These are phyloP conservation scores for Cebidichthys violaceus DNA, from an alignment of 2,113 vertebrate species.

Conservation along the genomic window DNA sequence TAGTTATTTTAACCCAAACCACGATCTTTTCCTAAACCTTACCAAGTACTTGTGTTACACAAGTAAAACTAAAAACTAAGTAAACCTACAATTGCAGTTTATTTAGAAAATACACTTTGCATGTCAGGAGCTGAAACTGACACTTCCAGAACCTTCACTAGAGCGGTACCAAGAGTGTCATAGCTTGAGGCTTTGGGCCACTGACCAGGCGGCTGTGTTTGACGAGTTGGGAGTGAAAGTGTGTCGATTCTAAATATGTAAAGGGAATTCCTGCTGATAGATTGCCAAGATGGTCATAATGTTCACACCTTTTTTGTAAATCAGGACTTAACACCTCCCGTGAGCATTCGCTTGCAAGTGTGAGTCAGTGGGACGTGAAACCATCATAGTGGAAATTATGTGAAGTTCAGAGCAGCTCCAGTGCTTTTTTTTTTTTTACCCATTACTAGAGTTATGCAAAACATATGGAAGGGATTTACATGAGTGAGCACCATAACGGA, in stretches of 20 bases:
- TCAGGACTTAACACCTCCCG: slow-evolving; percentile 11
- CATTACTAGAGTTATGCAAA: neutral
- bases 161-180: neutral
- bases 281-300: slow-evolving; percentile 1
- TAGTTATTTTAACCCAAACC: neutral
- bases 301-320: slow-evolving; percentile 1
- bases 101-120: neutral
- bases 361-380: slow-evolving; percentile 24
- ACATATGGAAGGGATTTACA: slow-evolving; percentile 12
- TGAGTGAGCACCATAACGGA: neutral
- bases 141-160: neutral
- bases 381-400: neutral
- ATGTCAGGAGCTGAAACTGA: neutral
- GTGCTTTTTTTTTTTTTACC: neutral
- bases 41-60: neutral
- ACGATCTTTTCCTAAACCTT: neutral
- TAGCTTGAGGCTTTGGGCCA: neutral
- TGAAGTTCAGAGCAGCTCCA: neutral
- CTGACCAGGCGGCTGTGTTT: neutral
- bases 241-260: slow-evolving; percentile 7
- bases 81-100: neutral
- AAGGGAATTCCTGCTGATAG: slow-evolving; percentile 17
- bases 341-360: slow-evolving; percentile 1
- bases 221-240: neutral
- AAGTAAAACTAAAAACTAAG: neutral